These are phyloP conservation scores for Enchytraeus crypticus DNA, from an alignment of 2,888 invertebrate species.

Conservation along the genomic window DNA sequence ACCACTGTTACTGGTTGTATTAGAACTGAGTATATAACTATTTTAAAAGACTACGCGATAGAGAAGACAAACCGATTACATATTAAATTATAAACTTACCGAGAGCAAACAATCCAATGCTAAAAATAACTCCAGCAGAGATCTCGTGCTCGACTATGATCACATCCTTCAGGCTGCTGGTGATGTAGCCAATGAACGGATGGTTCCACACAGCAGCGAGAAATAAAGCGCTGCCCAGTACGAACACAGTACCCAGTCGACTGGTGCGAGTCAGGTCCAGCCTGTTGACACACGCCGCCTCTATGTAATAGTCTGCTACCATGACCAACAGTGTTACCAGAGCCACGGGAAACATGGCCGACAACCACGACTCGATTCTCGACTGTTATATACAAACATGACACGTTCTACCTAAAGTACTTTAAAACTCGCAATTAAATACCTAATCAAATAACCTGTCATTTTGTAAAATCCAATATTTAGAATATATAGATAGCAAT, in stretches of 20 bases:
- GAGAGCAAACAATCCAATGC: slow-evolving; percentile 48
- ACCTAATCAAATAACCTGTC: too few relatives aligned
- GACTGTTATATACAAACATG: slow-evolving; percentile 14
- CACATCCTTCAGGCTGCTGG: slow-evolving; percentile 36
- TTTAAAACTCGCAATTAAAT: too few relatives aligned
- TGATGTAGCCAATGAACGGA: slow-evolving; percentile 39
- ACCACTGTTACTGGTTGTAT: too few relatives aligned
- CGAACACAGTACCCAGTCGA: slow-evolving; percentile 46
- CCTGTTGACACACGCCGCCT: slow-evolving; percentile 44
- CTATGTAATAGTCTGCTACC: slow-evolving; percentile 52
- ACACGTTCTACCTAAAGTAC: too few relatives aligned
- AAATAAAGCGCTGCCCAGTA: slow-evolving; percentile 46
- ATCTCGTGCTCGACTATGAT: slow-evolving; percentile 48
- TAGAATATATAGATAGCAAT: too few relatives aligned
- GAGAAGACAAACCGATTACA: too few relatives aligned
- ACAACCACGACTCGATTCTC: slow-evolving; percentile 36
- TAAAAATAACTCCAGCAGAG: slow-evolving; percentile 51
- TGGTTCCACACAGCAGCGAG: slow-evolving; percentile 46
- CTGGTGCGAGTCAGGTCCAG: slow-evolving; percentile 40
- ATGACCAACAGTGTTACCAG: slow-evolving; percentile 49
- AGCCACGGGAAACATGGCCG: slow-evolving; percentile 39
- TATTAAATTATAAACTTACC: too few relatives aligned
- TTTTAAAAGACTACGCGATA: too few relatives aligned
- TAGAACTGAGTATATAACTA: too few relatives aligned
- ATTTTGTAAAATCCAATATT: too few relatives aligned